Evolutionary conservation across 1,140 invertebrate genomes (phyloP).

Genomic region (Ephestia elutella): DNA sequence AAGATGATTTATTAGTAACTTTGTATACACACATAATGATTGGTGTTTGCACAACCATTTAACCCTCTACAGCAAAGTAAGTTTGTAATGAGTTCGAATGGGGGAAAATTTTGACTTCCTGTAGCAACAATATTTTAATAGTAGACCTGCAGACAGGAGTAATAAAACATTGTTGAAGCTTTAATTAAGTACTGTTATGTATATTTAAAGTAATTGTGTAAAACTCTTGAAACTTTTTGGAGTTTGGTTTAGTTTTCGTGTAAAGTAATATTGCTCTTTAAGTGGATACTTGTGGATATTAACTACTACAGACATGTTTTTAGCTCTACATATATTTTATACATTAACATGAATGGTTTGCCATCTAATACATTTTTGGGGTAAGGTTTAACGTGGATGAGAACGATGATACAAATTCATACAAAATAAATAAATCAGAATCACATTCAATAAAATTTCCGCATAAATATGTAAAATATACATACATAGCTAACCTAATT

Average conservation of each 20-base stretch:
- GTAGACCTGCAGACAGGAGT: neutral
- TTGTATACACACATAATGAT: conserved; percentile 7
- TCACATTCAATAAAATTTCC: neutral
- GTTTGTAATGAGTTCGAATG: conserved; percentile 16
- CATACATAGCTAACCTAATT: conserved; percentile 9
- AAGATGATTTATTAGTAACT: conserved; percentile 11
- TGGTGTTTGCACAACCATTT: conserved; percentile 11
- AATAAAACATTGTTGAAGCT: neutral
- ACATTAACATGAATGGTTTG: too few species aligned
- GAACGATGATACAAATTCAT: too few species aligned
- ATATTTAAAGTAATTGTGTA: neutral
- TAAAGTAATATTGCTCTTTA: too few species aligned
- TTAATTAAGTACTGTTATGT: too few species aligned
- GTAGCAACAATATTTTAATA: neutral
- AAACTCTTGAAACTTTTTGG: too few species aligned
- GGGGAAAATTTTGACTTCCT: neutral
- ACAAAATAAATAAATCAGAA: too few species aligned
- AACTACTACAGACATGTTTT: too few species aligned
- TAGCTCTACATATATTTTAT: too few species aligned
- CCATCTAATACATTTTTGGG: too few species aligned
- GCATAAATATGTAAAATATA: neutral
- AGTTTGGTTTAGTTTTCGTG: too few species aligned
- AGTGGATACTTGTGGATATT: too few species aligned
- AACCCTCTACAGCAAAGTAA: conserved; percentile 9
- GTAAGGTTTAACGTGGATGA: too few species aligned